Evolutionary conservation across 2,888 invertebrate genomes (phyloP).

Genomic region (Lithophane ornitopus): DNA sequence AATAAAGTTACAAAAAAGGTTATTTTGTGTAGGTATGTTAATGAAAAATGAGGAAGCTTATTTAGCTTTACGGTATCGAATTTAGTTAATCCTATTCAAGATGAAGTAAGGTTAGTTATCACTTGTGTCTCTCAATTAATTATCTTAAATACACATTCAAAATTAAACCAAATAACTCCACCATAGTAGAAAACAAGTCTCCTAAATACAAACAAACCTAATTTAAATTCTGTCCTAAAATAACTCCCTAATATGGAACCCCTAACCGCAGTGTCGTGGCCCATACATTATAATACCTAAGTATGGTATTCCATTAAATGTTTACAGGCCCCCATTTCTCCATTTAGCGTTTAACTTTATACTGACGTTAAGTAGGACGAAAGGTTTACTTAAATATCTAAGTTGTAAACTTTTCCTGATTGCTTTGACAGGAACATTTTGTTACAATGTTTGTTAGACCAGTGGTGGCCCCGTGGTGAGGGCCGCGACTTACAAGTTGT

Average conservation of each 20-base stretch:
- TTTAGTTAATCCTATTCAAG: not conserved
- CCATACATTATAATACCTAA: constrained; percentile 49
- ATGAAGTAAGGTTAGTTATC: not conserved
- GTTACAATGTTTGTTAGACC: constrained; percentile 2
- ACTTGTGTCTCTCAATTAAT: not conserved
- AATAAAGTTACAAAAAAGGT: constrained; percentile 4
- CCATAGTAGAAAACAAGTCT: not conserved
- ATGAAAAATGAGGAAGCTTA: constrained; percentile 7
- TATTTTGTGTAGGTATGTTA: not conserved
- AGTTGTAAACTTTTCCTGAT: constrained; percentile 17
- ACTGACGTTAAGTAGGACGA: constrained; percentile 27
- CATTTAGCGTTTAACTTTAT: constrained; percentile 32
- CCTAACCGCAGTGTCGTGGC: constrained; percentile 48
- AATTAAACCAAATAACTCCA: not conserved
- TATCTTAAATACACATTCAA: not conserved
- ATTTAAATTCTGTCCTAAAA: constrained; percentile 39
- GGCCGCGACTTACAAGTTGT: too few relatives aligned
- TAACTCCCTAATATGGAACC: constrained; percentile 32
- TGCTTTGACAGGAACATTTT: constrained; percentile 8
- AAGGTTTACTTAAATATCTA: constrained; percentile 28
- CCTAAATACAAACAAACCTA: constrained; percentile 6
- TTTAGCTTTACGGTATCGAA: not conserved
- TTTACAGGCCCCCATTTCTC: constrained; percentile 47
- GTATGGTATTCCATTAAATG: constrained; percentile 59
- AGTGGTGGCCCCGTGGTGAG: too few relatives aligned